Evolutionary conservation across 2,113 vertebrate species (phyloP).

Genomic region (Aldabrachelys gigantea): DNA sequence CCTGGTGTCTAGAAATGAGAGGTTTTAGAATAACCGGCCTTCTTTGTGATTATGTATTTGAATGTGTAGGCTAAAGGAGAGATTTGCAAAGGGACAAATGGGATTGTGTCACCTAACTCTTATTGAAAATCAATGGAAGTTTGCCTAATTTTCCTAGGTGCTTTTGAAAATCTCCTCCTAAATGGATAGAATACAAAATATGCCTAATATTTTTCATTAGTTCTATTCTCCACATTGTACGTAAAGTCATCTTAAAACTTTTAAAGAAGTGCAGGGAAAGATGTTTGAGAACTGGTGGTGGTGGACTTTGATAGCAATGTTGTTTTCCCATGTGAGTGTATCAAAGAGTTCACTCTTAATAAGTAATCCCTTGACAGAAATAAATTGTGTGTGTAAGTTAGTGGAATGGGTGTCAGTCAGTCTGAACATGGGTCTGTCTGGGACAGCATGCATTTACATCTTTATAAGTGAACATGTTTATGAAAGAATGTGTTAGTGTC

Average conservation of each 20-base stretch:
- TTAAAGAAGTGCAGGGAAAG: not conserved
- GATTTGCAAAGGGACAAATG: not conserved
- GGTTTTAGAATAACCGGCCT: not conserved
- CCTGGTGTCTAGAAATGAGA: not conserved
- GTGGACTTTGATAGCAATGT: not conserved
- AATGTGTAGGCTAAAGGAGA: not conserved
- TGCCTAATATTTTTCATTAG: not conserved
- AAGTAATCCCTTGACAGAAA: not conserved
- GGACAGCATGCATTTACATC: not conserved
- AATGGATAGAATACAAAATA: not conserved
- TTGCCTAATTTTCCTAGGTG: not conserved
- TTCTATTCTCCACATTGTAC: not conserved
- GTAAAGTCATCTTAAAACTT: not conserved
- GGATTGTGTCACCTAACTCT: not conserved
- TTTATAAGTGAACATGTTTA: not conserved
- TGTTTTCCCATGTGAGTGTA: not conserved
- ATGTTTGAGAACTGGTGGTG: not conserved
- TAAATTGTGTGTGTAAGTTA: not conserved
- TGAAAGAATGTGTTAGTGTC: not conserved
- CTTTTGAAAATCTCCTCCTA: not conserved
- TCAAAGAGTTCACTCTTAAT: not conserved
- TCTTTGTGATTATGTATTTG: not conserved
- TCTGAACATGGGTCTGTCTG: not conserved
- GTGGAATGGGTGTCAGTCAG: not conserved
- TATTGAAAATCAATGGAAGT: not conserved